Conservation (phyloP, 1,140 invertebrate genomes). For the Rhysida immarginata region DNA sequence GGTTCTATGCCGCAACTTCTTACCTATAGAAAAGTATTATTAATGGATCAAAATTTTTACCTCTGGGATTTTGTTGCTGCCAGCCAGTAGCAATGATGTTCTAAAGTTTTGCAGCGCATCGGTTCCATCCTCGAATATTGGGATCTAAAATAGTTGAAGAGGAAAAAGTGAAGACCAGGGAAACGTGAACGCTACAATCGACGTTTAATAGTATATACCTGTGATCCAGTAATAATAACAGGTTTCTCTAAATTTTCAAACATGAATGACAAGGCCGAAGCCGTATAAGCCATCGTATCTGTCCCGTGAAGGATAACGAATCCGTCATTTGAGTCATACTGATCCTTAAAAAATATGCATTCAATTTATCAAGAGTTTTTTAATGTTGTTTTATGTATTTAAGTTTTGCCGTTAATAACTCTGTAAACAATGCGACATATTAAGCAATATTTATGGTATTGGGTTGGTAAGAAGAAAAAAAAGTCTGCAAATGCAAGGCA, state of each 20-base stretch:
- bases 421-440: neutral
- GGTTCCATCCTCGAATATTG: constrained; percentile 61
- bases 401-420: neutral
- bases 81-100: constrained; percentile 77
- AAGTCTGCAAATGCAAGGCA: too few relatives aligned
- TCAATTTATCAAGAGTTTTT: neutral
- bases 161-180: neutral
- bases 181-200: neutral
- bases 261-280: constrained; percentile 91
- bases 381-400: neutral
- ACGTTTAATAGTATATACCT: constrained; percentile 32
- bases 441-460: too few relatives aligned
- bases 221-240: constrained; percentile 83
- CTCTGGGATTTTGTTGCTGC: constrained; percentile 78
- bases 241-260: constrained; percentile 87
- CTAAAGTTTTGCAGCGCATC: constrained; percentile 91
- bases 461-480: too few relatives aligned
- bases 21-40: too few relatives aligned
- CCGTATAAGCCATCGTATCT: constrained; percentile 90
- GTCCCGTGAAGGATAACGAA: constrained; percentile 95
- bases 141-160: neutral
- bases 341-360: constrained; percentile 36
- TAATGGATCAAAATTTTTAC: too few relatives aligned
- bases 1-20: too few relatives aligned
- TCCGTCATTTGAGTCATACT: constrained; percentile 72